Conservation (phyloP, 2,113 vertebrate genomes). For the Psephotus haematonotus region DNA sequence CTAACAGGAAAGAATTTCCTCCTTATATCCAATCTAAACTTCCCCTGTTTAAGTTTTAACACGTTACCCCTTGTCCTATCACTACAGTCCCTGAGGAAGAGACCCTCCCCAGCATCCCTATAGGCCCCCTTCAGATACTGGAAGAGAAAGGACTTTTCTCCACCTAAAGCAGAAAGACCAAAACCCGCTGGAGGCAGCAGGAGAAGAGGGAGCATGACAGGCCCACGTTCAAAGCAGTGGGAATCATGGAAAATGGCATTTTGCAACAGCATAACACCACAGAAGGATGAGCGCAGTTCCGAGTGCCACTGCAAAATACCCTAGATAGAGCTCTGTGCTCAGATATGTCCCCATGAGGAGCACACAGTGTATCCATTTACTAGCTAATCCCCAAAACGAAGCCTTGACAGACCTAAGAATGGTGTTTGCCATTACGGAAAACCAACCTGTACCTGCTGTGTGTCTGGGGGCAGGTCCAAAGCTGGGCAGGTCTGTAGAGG, state of each 20-base stretch:
- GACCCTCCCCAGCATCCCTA: no score
- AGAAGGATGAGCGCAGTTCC: not conserved
- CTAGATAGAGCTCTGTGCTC: not conserved
- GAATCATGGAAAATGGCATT: not conserved
- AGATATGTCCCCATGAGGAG: not conserved
- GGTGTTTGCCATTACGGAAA: not conserved
- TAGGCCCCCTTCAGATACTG: no score
- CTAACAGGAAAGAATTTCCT: no score
- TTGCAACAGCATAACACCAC: not conserved
- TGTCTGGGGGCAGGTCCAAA: not conserved
- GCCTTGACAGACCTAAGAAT: not conserved
- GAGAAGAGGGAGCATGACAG: fast-evolving
- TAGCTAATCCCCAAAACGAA: not conserved
- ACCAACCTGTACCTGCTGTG: fast-evolving
- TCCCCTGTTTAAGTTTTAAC: no score
- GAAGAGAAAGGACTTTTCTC: not conserved
- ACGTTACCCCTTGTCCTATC: no score
- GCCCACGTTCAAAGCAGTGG: fast-evolving
- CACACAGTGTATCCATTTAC: fast-evolving
- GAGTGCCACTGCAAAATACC: not conserved
- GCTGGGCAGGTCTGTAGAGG: not conserved
- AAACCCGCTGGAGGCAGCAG: not conserved
- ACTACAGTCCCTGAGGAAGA: no score
- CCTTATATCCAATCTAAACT: no score
- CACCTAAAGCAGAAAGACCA: not conserved